These are phyloP conservation scores for Cladopsammia gracilis DNA, from an alignment of 64 coral and sea anemone genomes.

Conservation along the genomic window DNA sequence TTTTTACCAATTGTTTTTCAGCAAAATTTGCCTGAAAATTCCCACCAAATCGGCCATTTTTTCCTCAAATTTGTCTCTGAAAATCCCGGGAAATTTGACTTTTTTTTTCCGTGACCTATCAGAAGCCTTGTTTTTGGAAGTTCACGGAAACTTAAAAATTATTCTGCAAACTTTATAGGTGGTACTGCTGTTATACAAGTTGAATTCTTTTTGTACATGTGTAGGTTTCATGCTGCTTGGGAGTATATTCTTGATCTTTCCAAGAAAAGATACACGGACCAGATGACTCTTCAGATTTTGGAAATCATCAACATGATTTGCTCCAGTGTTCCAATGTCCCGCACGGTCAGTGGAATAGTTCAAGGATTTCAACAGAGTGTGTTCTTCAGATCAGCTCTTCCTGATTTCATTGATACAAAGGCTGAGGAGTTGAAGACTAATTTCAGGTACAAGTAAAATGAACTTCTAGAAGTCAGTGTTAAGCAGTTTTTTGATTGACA, in stretches of 20 bases:
- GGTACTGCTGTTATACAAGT: not conserved
- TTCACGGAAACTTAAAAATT: too few relatives aligned
- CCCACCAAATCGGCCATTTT: too few relatives aligned
- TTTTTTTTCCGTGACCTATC: too few relatives aligned
- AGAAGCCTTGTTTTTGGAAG: too few relatives aligned
- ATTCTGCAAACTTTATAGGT: too few relatives aligned
- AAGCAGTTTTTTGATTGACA: too few relatives aligned
- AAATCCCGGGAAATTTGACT: too few relatives aligned
- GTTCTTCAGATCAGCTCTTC: conserved; percentile 31
- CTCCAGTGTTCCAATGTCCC: not conserved
- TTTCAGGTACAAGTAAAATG: too few relatives aligned
- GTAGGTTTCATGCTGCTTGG: conserved; percentile 47
- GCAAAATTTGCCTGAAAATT: too few relatives aligned
- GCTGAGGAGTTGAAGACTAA: not conserved
- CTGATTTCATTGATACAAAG: not conserved
- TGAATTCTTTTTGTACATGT: not conserved
- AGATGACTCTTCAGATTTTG: conserved; percentile 12
- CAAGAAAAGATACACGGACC: not conserved
- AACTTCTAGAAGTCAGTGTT: too few relatives aligned
- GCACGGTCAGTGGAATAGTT: conserved; percentile 33
- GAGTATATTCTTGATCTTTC: conserved; percentile 41
- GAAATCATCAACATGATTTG: conserved; percentile 16
- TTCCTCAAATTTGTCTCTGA: too few relatives aligned
- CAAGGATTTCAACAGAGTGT: conserved; percentile 9
- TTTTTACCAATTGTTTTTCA: too few relatives aligned